Percentiles rank a stretch among this genome's conserved stretches.
Evolutionary conservation across 2,888 invertebrate species (phyloP).

Genomic region (Nineta flava): DNA sequence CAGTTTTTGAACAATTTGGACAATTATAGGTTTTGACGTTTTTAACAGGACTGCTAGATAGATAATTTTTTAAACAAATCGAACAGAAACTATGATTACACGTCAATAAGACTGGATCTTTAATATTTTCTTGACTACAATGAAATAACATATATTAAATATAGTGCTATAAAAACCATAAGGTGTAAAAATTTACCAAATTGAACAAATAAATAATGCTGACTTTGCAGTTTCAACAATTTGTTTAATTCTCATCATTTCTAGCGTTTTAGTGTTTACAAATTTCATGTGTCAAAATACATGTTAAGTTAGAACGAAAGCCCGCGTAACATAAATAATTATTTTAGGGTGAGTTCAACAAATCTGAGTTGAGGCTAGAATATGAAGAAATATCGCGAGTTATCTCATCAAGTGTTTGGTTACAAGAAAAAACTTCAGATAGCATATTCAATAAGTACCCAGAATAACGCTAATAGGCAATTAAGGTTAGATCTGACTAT

Average conservation of each 20-base stretch:
- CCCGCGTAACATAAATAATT: background rate
- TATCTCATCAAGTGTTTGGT: too few relatives aligned
- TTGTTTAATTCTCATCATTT: background rate
- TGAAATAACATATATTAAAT: background rate
- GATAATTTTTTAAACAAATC: conserved; percentile 14
- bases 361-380: too few relatives aligned
- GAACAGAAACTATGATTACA: conserved; percentile 20
- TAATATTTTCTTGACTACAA: conserved; percentile 16
- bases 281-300: background rate
- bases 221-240: background rate
- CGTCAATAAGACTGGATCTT: conserved; percentile 14
- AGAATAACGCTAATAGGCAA: too few relatives aligned
- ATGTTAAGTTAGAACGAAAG: background rate
- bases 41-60: conserved; percentile 3
- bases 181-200: background rate
- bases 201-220: background rate
- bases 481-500: too few relatives aligned
- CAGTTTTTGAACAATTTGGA: conserved; percentile 16
- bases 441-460: too few relatives aligned
- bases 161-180: background rate
- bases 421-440: too few relatives aligned
- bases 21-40: conserved; percentile 9
- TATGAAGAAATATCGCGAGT: too few relatives aligned
- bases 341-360: too few relatives aligned
- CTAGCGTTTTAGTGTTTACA: background rate